phyloP scores from a whole-genome alignment of 2,113 vertebrate genomes.

The Ondatra zibethicus region DNA sequence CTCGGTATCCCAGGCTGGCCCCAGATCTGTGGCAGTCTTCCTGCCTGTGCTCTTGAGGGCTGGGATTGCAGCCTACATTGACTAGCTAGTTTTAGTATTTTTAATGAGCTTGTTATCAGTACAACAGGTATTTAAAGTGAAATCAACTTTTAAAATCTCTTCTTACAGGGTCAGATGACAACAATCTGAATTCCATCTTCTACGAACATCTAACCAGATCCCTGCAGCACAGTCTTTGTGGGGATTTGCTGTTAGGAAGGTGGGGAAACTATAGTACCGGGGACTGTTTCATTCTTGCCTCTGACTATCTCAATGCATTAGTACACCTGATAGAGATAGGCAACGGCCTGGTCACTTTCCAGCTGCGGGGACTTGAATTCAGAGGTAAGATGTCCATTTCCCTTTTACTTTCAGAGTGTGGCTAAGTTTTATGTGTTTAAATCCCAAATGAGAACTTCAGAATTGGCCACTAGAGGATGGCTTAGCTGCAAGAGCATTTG shows the following conservation, averaged over 20 bases:
- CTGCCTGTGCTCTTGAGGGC: not conserved
- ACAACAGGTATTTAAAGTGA: slow-evolving; percentile 32
- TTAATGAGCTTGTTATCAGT: slow-evolving; percentile 33
- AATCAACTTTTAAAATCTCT: slow-evolving; percentile 48
- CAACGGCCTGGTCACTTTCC: slow-evolving; percentile 94
- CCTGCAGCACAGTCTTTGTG: slow-evolving; percentile 93
- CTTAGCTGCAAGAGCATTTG: not conserved
- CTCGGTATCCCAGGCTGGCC: not conserved
- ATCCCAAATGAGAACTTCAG: slow-evolving; percentile 22
- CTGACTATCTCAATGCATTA: slow-evolving; percentile 95
- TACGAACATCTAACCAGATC: slow-evolving; percentile 95
- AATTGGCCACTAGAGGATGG: not conserved
- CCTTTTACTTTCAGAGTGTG: not conserved
- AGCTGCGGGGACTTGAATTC: slow-evolving; percentile 94
- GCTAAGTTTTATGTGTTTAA: slow-evolving; percentile 13
- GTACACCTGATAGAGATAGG: slow-evolving; percentile 95
- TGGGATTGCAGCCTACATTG: not conserved
- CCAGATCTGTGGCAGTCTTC: not conserved
- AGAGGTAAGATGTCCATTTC: slow-evolving; percentile 86
- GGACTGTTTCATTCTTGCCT: slow-evolving; percentile 96
- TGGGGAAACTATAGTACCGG: slow-evolving; percentile 94
- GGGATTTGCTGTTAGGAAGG: slow-evolving; percentile 92
- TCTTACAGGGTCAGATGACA: slow-evolving; percentile 92
- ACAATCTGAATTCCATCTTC: slow-evolving; percentile 96
- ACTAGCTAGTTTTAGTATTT: not conserved